Evolutionary conservation across 2,113 vertebrate species (phyloP), one percentile per base, ranked within the genome.

Genomic region (Neofelis nebulosa): DNA sequence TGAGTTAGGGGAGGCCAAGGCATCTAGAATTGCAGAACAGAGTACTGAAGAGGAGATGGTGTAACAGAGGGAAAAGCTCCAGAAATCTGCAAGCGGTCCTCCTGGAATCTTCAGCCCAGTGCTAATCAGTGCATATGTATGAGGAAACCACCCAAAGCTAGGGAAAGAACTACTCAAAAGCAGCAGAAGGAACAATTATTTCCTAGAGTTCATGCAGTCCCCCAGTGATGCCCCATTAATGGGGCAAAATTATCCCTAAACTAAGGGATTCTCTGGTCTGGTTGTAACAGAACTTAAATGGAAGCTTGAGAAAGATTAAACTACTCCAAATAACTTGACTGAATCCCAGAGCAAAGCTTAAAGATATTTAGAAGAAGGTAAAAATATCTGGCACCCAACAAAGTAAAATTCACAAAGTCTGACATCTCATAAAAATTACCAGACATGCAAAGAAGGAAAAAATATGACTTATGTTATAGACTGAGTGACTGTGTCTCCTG

Each of bases 261-360:
- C 48, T 52, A 81, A 90, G 94, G 63, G 8, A 41, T 85, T 38
- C 5, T 80, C 52, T 68, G 69, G 25, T 83, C 48, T 48, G 68
- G 10, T 38, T 38, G 57, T 91, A 68, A 89, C 48, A 94, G 69
- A 89, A 27, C 14, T 57, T 81, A 68, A 63, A 81, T 79, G 29
- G 25, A 89, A 93, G 38, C 29, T 78, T 95, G 61, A 63, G 63
- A 95, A 94, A 90, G 15, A 87, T 74, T 23, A 52, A 88, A 95
- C 36, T 66, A 73, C 48, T 95, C 45, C 69, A 96, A 76, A 15
- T 73, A 79, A 96, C 7, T 68, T 81, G 84, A 89, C 71, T 91
- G 18, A 71, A 68, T 57, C 69, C 25, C 52, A 86, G 66, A 48
- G 33, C 45, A 92, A 89, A 80, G 19, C 10, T 63, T 85, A 87